Evolutionary conservation across 2,888 invertebrate species (phyloP), one percentile per base, ranked within the genome.

Genomic region (Cylloceria caligata): DNA sequence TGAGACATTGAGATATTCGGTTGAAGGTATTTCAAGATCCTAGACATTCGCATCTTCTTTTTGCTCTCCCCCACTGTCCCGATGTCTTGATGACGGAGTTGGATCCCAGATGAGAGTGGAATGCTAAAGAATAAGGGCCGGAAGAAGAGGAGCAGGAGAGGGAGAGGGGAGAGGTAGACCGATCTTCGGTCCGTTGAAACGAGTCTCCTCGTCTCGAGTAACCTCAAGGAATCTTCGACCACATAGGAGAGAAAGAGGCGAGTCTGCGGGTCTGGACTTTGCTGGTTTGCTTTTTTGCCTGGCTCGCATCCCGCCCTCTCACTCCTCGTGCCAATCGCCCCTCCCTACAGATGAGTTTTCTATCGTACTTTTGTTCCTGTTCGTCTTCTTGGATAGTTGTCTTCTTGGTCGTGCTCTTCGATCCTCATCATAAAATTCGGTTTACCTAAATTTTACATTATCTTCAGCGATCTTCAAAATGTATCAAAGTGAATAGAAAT

Each of bases 111-210:
- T 75, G 80, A 75, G 45, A 42, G 42, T 11, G 27, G 81, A 76
- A 81, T 72, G 76, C 60, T 49, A 76, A 71, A 42, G 71, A 68
- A 68, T 76, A 65, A 67, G 65, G 65, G 34, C 57, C 69, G 55
- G 69, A 57, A 42, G 47, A n/a, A 19, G 21, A 36, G 9, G 21
- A 42, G n/a, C n/a, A n/a, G n/a, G n/a, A n/a, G n/a, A n/a, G n/a
- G n/a, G n/a, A n/a, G n/a, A n/a, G n/a, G n/a, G n/a, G n/a, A 9
- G 30, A 34, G 34, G 36, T 3, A 19, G 60, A 19, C 16, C 34
- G 60, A 60, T 60, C 16, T 34, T 81, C 60, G 65, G 57, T 45
- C 34, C 67, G 49, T 67, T 34, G 19, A 69, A 77, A 68, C 68
- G 65, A 39, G 74, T 62, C 21, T 64, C 7, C 47, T 16, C 21